Percentiles rank a stretch among this genome's conserved stretches.
phyloP scores from a whole-genome alignment of 2,888 invertebrate genomes.

The Machimus atricapillus region DNA sequence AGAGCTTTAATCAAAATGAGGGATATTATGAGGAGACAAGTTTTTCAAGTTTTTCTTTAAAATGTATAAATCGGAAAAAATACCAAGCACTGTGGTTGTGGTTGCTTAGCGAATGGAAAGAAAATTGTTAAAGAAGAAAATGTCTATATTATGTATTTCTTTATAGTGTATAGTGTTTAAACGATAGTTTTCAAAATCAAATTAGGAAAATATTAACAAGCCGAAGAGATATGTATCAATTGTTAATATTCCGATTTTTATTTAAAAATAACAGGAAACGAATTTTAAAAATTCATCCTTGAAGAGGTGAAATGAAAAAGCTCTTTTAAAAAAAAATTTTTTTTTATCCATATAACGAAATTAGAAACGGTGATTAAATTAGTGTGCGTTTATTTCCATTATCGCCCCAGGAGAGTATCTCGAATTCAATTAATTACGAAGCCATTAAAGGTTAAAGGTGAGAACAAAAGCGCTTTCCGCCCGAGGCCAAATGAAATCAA shows the following conservation, averaged over 20 bases:
- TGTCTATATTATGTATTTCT: too few species aligned
- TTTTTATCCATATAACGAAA: background rate
- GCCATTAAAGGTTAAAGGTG: background rate
- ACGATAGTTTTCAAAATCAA: too few species aligned
- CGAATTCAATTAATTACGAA: background rate
- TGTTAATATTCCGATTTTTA: too few species aligned
- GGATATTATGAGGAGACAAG: background rate
- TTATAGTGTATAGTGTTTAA: too few species aligned
- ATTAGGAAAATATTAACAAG: too few species aligned
- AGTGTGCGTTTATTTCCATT: background rate
- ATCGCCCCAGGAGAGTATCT: background rate
- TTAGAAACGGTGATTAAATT: background rate
- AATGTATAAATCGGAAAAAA: too few species aligned
- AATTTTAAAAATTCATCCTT: too few species aligned
- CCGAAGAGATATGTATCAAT: too few species aligned
- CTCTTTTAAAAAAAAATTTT: background rate
- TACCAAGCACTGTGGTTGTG: too few species aligned
- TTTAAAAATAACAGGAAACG: too few species aligned
- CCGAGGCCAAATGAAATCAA: background rate
- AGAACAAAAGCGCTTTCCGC: background rate
- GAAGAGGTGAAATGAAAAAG: background rate
- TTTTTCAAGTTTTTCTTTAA: background rate
- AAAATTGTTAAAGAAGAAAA: too few species aligned
- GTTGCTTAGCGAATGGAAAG: too few species aligned
- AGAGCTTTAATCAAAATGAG: background rate